phyloP scores from a whole-genome alignment of 2,888 invertebrate genomes.

The Linnaemya tessellans region DNA sequence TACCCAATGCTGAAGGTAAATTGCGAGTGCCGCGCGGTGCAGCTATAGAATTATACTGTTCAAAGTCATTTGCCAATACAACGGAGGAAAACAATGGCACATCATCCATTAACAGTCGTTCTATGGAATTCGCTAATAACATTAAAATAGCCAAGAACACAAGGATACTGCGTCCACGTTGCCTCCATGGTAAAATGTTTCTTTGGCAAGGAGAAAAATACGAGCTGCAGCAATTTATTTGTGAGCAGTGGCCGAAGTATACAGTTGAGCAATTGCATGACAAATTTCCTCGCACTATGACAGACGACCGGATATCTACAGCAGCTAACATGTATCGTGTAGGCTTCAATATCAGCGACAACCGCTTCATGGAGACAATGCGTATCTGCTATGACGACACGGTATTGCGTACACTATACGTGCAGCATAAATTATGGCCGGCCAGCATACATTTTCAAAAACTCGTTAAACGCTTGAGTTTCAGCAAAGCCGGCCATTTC shows the following conservation, averaged over 20 bases:
- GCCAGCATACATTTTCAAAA: constrained; percentile 83
- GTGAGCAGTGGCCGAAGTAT: constrained; percentile 74
- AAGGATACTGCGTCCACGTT: constrained; percentile 74
- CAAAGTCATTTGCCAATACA: constrained; percentile 70
- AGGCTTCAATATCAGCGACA: constrained; percentile 79
- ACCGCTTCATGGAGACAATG: constrained; percentile 80
- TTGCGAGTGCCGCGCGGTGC: constrained; percentile 77
- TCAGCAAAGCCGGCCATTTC: constrained; percentile 81
- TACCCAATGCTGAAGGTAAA: constrained; percentile 77
- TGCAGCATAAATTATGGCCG: constrained; percentile 80
- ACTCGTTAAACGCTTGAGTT: constrained; percentile 80
- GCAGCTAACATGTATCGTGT: constrained; percentile 79
- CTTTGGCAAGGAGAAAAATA: constrained; percentile 73
- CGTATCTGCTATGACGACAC: constrained; percentile 83
- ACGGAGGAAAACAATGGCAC: constrained; percentile 33
- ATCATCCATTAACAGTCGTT: constrained; percentile 9
- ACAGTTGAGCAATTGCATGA: constrained; percentile 75
- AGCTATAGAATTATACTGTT: constrained; percentile 80
- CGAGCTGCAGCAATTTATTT: constrained; percentile 76
- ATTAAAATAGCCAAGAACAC: constrained; percentile 61
- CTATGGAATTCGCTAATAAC: constrained; percentile 23
- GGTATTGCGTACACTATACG: constrained; percentile 80
- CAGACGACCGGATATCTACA: constrained; percentile 72
- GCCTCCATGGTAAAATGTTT: constrained; percentile 76
- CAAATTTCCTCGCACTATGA: constrained; percentile 73